These are phyloP conservation scores for Lepisosteus osseus DNA, from an alignment of 2,113 vertebrate genomes.

Conservation along the genomic window DNA sequence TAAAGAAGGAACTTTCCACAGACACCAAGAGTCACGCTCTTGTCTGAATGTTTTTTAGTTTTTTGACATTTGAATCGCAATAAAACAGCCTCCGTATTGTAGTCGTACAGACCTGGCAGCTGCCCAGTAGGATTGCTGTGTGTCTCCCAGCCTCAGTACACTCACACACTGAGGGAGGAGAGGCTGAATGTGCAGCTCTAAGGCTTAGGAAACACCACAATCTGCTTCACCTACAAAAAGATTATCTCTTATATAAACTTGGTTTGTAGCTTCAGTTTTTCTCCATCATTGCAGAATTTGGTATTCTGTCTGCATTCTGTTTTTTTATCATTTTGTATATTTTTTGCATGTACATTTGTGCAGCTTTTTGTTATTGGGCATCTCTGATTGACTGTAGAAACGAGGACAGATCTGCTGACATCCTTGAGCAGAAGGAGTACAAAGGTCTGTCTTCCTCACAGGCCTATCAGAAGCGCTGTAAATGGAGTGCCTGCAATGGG, in stretches of 20 bases:
- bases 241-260: no score
- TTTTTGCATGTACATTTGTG: no score
- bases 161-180: neutral
- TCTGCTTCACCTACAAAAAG: no score
- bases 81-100: neutral
- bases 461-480: no score
- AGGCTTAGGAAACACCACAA: no score
- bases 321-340: neutral
- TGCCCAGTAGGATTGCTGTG: neutral
- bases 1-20: neutral
- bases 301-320: neutral
- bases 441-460: no score
- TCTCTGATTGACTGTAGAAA: no score
- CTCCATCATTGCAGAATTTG: neutral
- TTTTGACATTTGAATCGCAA: slow-evolving; percentile 7
- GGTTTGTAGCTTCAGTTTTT: neutral
- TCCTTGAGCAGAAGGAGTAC: no score
- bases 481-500: no score
- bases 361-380: no score
- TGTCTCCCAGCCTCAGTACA: neutral
- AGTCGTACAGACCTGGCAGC: neutral
- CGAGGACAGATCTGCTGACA: no score
- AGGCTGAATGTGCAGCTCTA: no score
- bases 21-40: neutral
- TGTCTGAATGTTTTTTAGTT: neutral